phyloP scores from a whole-genome alignment of 2,888 invertebrate genomes.

The Lasioglossum pauxillum region DNA sequence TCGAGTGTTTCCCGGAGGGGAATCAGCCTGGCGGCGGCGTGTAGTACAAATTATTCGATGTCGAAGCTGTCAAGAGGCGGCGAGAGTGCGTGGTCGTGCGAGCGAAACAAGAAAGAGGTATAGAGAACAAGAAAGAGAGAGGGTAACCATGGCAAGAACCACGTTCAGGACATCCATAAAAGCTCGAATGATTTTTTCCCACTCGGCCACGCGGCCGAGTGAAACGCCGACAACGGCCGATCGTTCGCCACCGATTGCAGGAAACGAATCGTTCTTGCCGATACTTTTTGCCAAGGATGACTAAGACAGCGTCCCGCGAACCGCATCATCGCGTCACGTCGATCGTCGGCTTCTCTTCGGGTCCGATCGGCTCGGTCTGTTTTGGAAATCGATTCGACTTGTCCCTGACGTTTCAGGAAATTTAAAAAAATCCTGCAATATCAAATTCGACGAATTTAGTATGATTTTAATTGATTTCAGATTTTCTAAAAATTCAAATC shows the following conservation, averaged over 20 bases:
- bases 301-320: background rate
- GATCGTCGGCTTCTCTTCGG: background rate
- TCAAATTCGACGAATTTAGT: too few species aligned
- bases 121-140: background rate
- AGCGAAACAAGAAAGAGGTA: constrained; percentile 44
- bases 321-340: constrained; percentile 3
- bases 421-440: too few species aligned
- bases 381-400: background rate
- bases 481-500: too few species aligned
- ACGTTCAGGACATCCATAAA: constrained; percentile 38
- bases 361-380: background rate
- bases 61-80: constrained; percentile 37
- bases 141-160: constrained; percentile 45
- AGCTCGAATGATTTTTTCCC: constrained; percentile 56
- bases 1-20: constrained; percentile 10
- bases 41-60: constrained; percentile 57
- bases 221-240: constrained; percentile 27
- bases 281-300: constrained; percentile 20
- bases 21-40: background rate
- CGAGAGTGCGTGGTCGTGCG: constrained; percentile 24
- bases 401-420: background rate
- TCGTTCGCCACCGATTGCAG: constrained; percentile 7
- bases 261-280: constrained; percentile 22
- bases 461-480: too few species aligned
- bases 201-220: background rate